Percentiles rank a stretch among this genome's conserved stretches.
Conservation (phyloP, 1,140 invertebrate species). For the Drosophila sulfurigaster region DNA sequence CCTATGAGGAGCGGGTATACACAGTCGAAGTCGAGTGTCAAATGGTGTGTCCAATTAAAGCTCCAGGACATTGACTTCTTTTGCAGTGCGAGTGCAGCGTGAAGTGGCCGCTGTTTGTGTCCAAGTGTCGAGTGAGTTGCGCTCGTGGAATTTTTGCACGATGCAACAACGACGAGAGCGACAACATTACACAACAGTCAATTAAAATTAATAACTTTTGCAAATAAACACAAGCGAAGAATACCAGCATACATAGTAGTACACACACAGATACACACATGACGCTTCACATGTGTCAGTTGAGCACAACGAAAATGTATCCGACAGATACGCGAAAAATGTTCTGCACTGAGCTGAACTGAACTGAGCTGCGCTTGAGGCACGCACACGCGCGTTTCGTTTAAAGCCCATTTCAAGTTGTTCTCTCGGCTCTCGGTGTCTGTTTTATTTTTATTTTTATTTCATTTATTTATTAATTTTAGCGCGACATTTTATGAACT, state of each 20-base stretch:
- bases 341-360: conserved; percentile 10
- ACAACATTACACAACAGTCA: conserved; percentile 81
- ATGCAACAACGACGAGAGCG: conserved; percentile 26
- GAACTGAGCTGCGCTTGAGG: conserved; percentile 55
- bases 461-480: conserved; percentile 67
- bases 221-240: conserved; percentile 49
- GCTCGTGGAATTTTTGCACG: conserved; percentile 49
- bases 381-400: conserved; percentile 74
- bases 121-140: conserved; percentile 50
- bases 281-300: conserved; percentile 65
- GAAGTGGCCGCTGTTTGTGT: conserved; percentile 64
- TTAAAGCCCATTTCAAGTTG: conserved; percentile 58
- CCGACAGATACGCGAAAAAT: conserved; percentile 69
- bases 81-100: conserved; percentile 46
- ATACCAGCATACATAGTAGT: background rate
- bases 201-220: conserved; percentile 82
- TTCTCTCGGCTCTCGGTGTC: background rate
- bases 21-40: conserved; percentile 34
- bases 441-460: conserved; percentile 6
- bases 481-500: conserved; percentile 49
- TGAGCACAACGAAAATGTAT: conserved; percentile 68
- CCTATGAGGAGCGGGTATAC: no score
- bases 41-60: conserved; percentile 74
- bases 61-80: conserved; percentile 20
- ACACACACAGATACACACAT: conserved; percentile 3